Base-by-base conservation (phyloP, 2,797 vertebrate species). In the Poeciliopsis gracilis region DNA sequence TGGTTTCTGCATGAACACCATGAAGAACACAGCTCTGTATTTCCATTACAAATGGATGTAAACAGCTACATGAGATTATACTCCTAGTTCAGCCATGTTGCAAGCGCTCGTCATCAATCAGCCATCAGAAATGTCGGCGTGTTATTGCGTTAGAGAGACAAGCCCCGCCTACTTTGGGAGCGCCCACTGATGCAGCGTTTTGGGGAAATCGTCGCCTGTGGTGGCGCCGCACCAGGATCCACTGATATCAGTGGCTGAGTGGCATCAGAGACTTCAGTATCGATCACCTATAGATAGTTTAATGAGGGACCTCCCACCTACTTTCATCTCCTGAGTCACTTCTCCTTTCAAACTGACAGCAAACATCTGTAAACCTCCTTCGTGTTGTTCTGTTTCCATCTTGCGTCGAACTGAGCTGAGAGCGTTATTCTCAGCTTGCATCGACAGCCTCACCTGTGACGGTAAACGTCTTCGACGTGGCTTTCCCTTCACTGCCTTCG, bases 361-460 rank as follows among this genome's bases (percentile, higher is more conserved):
- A 13, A 41, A 23, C 13, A 73, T 59, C 70, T 33, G 23, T 75
- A 36, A 78, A 36, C 57, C 18, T 73, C 3, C 59, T 43, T 33
- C 78, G 15, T 18, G 49, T 75, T 82, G 63, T 33, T 8, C 13
- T 74, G 76, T 86, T 55, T 83, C 38, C 57, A 3, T 74, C 43
- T 73, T 43, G 53, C 28, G 41, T 85, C 53, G 36, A 28, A 72
- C 72, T 76, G 75, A 74, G 51, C 45, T 53, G 61, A 36, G 23
- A 55, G 12, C 75, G n/a, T 78, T 53, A 12, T 78, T 79, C 77
- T 69, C 16, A 36, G 7, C 61, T 41, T 71, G 53, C 81, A 76
- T 9, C 73, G 77, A 84, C 80, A 85, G 75, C 33, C 74, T 38
- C 13, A 84, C 80, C 80, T 86, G 89, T 88, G 84, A 89, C 87